Base-by-base conservation (phyloP, 2,888 invertebrate species). In the Troides helena region DNA sequence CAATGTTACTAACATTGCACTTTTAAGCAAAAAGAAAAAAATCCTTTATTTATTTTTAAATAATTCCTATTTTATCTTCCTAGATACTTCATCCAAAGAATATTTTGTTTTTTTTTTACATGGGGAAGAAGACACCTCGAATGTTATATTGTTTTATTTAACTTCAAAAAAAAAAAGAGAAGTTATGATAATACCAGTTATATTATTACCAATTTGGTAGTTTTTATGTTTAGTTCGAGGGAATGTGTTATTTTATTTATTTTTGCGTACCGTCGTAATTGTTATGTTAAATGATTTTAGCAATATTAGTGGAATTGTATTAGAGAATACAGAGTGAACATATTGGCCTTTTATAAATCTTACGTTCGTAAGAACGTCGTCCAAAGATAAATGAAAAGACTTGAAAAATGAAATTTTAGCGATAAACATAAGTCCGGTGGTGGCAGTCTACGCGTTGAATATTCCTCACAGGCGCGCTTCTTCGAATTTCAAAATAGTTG, bases 351-450 rank as follows among this genome's bases (percentile, higher is more conserved):
- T 85, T 73, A 75, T 81, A 82, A 85, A 85, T 82, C 81, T 72
- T 83, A 92, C 91, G 92, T 90, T 91, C 88, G 85, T 75, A 75
- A 71, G 92, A 90, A 90, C 91, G 77, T 76, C 86, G 91, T 91
- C 92, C 91, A 84, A 78, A 77, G 76, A 76, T 78, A 85, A 81
- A 79, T 57, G 84, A 90, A 91, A 92, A 91, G 92, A 91, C 91
- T 91, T 91, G 78, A 88, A 80, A 88, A 80, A 82, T 85, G 85
- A 82, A 88, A 90, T 87, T 39, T 83, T 83, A 85, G 85, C 80
- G 81, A 78, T 80, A 70, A 72, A 60, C 43, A 50, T 69, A 50
- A 63, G 58, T 46, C 39, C 30, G 57, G 57, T 50, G 58, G 30
- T 68, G 63, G 46, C 60, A 60, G 56, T 60, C 43, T 14, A n/a